These are phyloP conservation scores for Andrena fulva DNA, from an alignment of 2,888 invertebrate species.

Conservation along the genomic window DNA sequence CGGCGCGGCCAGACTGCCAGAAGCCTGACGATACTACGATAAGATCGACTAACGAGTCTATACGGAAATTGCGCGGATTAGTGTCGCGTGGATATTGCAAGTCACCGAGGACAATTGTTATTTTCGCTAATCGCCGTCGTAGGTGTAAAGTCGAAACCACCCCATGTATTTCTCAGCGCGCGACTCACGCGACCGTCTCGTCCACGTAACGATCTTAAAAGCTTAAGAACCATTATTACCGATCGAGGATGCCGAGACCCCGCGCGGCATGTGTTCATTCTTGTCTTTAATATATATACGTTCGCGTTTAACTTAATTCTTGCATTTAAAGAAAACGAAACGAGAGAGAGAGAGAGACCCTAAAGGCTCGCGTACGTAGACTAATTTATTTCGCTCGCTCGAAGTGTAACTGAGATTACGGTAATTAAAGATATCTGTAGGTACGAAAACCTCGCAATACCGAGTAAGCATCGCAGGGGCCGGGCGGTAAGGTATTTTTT, in stretches of 20 bases:
- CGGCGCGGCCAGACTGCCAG: constrained; percentile 34
- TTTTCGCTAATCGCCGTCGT: background rate
- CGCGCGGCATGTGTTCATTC: constrained; percentile 21
- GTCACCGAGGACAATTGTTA: background rate
- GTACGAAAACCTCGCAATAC: constrained; percentile 36
- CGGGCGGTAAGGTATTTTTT: constrained; percentile 25
- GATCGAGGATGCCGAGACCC: background rate
- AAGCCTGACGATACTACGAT: constrained; percentile 35
- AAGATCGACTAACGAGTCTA: constrained; percentile 18
- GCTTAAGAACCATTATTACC: background rate
- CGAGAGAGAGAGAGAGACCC: background rate
- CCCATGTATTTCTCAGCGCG: constrained; percentile 6
- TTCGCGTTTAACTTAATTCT: background rate
- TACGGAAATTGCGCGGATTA: background rate
- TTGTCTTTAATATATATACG: background rate
- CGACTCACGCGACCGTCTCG: background rate
- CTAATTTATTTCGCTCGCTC: constrained; percentile 38
- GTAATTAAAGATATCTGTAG: constrained; percentile 33
- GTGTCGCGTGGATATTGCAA: background rate
- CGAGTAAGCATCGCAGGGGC: constrained; percentile 1
- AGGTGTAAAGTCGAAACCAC: background rate
- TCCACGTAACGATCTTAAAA: background rate
- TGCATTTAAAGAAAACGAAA: background rate
- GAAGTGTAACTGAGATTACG: constrained; percentile 22
- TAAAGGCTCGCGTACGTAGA: constrained; percentile 19